phyloP scores from a whole-genome alignment of 2,888 invertebrate species.

The Julus scandinavius region DNA sequence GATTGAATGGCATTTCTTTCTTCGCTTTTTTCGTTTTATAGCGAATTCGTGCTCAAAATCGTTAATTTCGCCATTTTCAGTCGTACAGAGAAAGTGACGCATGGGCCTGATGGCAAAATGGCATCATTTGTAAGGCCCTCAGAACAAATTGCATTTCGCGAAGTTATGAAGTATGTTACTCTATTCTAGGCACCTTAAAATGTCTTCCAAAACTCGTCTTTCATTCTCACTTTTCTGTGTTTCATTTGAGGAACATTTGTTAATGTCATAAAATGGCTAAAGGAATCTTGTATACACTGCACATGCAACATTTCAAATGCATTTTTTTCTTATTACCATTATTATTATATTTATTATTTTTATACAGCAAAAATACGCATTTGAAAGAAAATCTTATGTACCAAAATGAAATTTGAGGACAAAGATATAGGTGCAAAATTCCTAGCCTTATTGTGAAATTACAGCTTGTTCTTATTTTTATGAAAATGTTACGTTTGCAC shows the following conservation, averaged over 20 bases:
- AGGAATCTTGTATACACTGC: not conserved
- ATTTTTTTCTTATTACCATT: not conserved
- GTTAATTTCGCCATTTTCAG: constrained; percentile 11
- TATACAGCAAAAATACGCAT: not conserved
- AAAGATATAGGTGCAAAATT: not conserved
- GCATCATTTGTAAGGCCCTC: not conserved
- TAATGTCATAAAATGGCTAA: constrained; percentile 10
- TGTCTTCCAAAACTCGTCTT: constrained; percentile 24
- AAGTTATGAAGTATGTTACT: constrained; percentile 25
- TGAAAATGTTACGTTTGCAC: not conserved
- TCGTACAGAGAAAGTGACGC: not conserved
- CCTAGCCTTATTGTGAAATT: not conserved
- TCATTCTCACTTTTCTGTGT: constrained; percentile 12
- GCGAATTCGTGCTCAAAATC: constrained; percentile 33
- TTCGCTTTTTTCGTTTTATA: not conserved
- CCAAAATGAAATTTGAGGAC: not conserved
- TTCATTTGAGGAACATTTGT: constrained; percentile 4
- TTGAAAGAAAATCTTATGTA: not conserved
- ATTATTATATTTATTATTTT: constrained; percentile 33
- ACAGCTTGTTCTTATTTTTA: not conserved
- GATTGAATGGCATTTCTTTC: constrained; percentile 25
- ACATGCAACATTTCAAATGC: not conserved
- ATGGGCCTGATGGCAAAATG: constrained; percentile 26
- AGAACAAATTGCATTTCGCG: constrained; percentile 24
- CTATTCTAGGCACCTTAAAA: not conserved